These are phyloP conservation scores for Dolichopus griseipennis DNA, from an alignment of 2,888 invertebrate species.

Conservation along the genomic window DNA sequence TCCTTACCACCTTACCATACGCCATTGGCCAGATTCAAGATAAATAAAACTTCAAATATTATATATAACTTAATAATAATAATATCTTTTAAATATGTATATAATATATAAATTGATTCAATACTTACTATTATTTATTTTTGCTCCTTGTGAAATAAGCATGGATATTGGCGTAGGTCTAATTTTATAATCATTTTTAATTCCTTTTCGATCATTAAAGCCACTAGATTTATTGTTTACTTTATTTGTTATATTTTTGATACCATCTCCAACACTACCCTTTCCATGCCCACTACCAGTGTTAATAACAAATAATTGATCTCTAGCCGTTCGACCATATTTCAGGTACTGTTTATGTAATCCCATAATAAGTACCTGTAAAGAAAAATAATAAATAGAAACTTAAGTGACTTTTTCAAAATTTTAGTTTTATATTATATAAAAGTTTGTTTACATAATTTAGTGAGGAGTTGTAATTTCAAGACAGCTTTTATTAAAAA, in stretches of 20 bases:
- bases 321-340: slow-evolving; percentile 63
- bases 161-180: slow-evolving; percentile 63
- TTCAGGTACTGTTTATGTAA: slow-evolving; percentile 69
- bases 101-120: neutral
- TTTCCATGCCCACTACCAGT: slow-evolving; percentile 28
- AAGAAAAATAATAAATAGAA: slow-evolving; percentile 10
- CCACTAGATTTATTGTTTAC: no score
- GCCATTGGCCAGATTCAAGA: no score
- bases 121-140: slow-evolving; percentile 67
- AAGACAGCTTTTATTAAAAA: no score
- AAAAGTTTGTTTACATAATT: no score
- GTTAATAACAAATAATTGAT: slow-evolving; percentile 58
- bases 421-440: no score
- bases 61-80: no score
- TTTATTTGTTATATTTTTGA: slow-evolving; percentile 9
- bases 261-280: slow-evolving; percentile 12
- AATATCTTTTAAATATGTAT: no score
- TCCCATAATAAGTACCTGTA: slow-evolving; percentile 49
- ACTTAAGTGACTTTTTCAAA: no score
- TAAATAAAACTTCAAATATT: no score
- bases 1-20: no score
- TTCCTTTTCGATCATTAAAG: neutral
- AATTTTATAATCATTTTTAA: slow-evolving; percentile 24
- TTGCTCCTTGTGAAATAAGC: slow-evolving; percentile 70
- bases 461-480: no score